Evolutionary conservation across 2,113 vertebrate genomes (phyloP), one percentile per base, ranked within the genome.

Genomic region (Thamnophis sirtalis): DNA sequence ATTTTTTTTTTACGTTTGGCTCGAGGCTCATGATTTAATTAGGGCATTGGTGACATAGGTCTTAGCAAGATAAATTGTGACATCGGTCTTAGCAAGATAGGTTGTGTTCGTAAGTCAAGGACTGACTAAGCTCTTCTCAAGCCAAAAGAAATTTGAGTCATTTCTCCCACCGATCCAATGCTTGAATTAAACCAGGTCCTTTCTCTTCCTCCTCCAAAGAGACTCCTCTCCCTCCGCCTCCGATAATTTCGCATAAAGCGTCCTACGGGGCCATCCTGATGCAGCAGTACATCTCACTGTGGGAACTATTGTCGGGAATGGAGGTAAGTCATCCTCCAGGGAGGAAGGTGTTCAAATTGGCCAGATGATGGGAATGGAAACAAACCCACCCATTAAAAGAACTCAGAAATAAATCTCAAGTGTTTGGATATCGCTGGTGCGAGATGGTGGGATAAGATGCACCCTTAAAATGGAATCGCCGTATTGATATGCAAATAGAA

Each of bases 221-320:
- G 19, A n/a, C 89, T 17, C 95, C 97, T 55, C 97, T 97, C 1
- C 97, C 96, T 91, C 93, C 94, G 9, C 96, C 95, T n/a, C 98
- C 98, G 19, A 85, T 93, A 80, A 96, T 96, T 56, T 93, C 94
- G 53, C 96, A 95, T 92, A 98, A 98, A 89, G 96, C 94, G 0
- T 92, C 96, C 0, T 98, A 97, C 0, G 97, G 97, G 5, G 94
- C 97, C 0, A 90, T 98, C 93, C 93, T 90, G 0, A 26, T 98
- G 86, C 96, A 97, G 86, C 97, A 98, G 3, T 98, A 98, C 92
- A 92, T 99, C 94, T 97, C 98, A 0, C 96, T 99, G 88, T 99
- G 99, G 99, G 98, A 99, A 0, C 96, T 97, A 93, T 90, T 99
- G 90, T 95, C 96, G 0, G 92, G 97, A 28, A 91, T 97, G 38